Evolutionary conservation across 1,140 invertebrate genomes (phyloP).

Genomic region (Nautilus pompilius): DNA sequence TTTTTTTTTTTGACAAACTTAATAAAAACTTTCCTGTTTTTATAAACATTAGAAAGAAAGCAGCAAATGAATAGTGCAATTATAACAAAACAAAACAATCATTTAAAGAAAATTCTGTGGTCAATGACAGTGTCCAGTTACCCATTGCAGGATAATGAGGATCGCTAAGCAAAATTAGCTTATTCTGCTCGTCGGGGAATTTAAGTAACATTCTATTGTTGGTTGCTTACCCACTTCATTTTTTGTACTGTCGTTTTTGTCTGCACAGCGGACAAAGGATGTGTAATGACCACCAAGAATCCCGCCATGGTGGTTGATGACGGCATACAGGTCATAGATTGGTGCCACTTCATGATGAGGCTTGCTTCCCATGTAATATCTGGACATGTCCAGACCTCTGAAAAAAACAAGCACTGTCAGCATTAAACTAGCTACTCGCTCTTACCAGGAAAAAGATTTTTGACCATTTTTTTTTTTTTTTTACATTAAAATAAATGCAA

Average conservation of each 20-base stretch:
- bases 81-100: too few relatives aligned
- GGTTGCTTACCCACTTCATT: slow-evolving; percentile 52
- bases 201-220: not conserved
- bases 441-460: too few relatives aligned
- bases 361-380: slow-evolving; percentile 42
- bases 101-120: too few relatives aligned
- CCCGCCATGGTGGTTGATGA: slow-evolving; percentile 61
- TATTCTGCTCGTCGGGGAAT: not conserved
- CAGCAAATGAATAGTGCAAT: too few relatives aligned
- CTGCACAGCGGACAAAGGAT: slow-evolving; percentile 53
- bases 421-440: too few relatives aligned
- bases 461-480: too few relatives aligned
- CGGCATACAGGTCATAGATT: slow-evolving; percentile 61
- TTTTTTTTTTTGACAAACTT: too few relatives aligned
- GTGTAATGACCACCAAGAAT: slow-evolving; percentile 62
- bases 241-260: slow-evolving; percentile 23
- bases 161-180: not conserved
- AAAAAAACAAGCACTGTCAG: not conserved
- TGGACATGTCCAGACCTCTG: slow-evolving; percentile 56
- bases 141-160: not conserved
- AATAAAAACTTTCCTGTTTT: too few relatives aligned
- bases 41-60: too few relatives aligned
- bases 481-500: too few relatives aligned
- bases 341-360: slow-evolving; percentile 32
- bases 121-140: not conserved